Conservation (phyloP, 2,797 vertebrate genomes). For the Allobates femoralis region DNA sequence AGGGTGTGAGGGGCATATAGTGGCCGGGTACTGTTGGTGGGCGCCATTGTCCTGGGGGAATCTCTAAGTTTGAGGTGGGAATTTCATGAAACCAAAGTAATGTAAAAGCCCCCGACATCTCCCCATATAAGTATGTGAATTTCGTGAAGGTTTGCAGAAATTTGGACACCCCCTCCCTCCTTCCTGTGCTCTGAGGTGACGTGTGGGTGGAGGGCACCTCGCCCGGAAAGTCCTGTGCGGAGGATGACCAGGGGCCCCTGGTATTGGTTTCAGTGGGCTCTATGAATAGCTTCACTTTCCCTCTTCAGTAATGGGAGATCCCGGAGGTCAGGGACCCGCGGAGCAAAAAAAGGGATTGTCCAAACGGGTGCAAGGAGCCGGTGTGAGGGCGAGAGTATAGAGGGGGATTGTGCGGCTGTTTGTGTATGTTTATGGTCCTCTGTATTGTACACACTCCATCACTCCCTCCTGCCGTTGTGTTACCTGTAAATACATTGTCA, state of each 20-base stretch:
- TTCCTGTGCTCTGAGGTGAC: background rate
- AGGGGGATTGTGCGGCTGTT: background rate
- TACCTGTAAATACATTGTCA: slow-evolving; percentile 51
- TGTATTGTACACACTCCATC: slow-evolving; percentile 49
- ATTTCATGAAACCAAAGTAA: background rate
- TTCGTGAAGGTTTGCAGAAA: background rate
- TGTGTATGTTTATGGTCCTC: slow-evolving; percentile 34
- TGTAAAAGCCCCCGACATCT: background rate
- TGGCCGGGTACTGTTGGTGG: too few relatives aligned
- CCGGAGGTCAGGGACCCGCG: background rate
- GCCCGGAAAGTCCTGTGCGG: background rate
- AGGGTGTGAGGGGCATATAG: too few relatives aligned
- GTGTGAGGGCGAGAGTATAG: background rate
- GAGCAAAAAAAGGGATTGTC: too few relatives aligned
- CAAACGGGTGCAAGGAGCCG: too few relatives aligned
- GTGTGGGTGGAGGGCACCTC: background rate
- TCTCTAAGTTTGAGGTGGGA: background rate
- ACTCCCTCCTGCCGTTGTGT: background rate
- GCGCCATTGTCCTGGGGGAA: background rate
- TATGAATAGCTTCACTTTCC: background rate
- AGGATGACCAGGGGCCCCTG: background rate
- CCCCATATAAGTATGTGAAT: background rate
- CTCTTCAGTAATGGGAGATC: background rate
- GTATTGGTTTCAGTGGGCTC: background rate
- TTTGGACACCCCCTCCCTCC: too few relatives aligned